A percentile compares a stretch with the other conserved stretches of the same genome.
phyloP scores from a whole-genome alignment of 2,888 invertebrate genomes.

The Timema podura region DNA sequence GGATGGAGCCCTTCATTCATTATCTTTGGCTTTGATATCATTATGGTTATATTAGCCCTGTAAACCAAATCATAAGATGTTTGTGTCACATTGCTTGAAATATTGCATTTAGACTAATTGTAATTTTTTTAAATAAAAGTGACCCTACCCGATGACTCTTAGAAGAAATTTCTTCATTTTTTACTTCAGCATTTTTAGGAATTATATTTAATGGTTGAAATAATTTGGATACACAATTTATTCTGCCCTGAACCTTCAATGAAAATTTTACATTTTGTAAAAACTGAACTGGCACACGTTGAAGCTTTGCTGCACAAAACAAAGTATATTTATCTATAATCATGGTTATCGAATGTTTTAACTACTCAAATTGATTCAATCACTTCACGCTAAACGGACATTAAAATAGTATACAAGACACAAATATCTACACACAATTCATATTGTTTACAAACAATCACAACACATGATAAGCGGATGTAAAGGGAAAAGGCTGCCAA shows the following conservation, averaged over 20 bases:
- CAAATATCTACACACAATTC: no score
- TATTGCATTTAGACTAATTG: neutral
- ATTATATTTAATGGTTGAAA: conserved; percentile 65
- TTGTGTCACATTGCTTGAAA: neutral
- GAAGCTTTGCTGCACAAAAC: neutral
- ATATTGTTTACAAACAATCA: no score
- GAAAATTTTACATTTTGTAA: neutral
- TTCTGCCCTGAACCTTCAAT: neutral
- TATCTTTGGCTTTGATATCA: neutral
- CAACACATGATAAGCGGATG: no score
- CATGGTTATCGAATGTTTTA: no score
- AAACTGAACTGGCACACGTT: neutral
- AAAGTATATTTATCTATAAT: neutral
- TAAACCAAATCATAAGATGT: neutral
- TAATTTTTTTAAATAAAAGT: neutral
- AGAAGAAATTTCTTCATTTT: conserved; percentile 59
- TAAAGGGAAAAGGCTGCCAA: no score
- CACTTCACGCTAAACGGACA: no score
- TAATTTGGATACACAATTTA: conserved; percentile 47
- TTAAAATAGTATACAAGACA: no score
- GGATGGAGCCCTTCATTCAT: neutral
- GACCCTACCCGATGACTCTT: conserved; percentile 67
- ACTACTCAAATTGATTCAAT: no score
- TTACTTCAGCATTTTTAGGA: conserved; percentile 59
- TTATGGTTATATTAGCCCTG: neutral